These are phyloP conservation scores for Platygyra sinensis DNA, from an alignment of 64 coral and sea anemone genomes.

Conservation along the genomic window DNA sequence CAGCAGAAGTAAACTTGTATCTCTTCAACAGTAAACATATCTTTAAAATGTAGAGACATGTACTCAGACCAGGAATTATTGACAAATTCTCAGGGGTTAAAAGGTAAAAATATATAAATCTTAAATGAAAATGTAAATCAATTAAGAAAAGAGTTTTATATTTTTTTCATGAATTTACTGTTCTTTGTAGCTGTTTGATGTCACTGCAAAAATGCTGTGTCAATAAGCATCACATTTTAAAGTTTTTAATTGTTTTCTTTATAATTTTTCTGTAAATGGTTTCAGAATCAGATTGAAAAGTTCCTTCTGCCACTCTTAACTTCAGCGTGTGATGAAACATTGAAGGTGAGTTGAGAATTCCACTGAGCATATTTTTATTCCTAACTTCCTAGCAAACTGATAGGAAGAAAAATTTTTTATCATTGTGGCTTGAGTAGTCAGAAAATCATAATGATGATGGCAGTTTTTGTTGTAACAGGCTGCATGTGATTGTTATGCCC, in stretches of 20 bases:
- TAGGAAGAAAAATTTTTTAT: too few relatives aligned
- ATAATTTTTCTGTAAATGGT: not conserved
- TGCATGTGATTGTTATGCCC: constrained; percentile 58
- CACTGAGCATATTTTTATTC: too few relatives aligned
- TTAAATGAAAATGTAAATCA: too few relatives aligned
- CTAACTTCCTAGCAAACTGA: too few relatives aligned
- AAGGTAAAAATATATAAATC: too few relatives aligned
- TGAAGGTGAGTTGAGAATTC: not conserved
- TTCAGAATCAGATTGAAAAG: constrained; percentile 33
- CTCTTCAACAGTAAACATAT: too few relatives aligned
- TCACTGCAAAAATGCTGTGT: not conserved
- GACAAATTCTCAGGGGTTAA: too few relatives aligned
- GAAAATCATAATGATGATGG: not conserved
- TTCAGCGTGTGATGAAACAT: constrained; percentile 21
- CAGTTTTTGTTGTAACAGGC: constrained; percentile 6
- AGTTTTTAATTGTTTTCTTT: not conserved
- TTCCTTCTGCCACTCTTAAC: constrained; percentile 5
- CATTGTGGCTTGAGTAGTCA: not conserved
- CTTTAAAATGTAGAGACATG: too few relatives aligned
- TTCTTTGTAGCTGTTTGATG: not conserved
- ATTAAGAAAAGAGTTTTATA: too few relatives aligned
- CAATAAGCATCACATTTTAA: not conserved
- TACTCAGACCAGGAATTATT: too few relatives aligned
- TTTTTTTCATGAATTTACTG: too few relatives aligned
- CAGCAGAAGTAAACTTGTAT: too few relatives aligned